phyloP scores from a whole-genome alignment of 2,888 invertebrate genomes.

The Hypolimnas misippus region DNA sequence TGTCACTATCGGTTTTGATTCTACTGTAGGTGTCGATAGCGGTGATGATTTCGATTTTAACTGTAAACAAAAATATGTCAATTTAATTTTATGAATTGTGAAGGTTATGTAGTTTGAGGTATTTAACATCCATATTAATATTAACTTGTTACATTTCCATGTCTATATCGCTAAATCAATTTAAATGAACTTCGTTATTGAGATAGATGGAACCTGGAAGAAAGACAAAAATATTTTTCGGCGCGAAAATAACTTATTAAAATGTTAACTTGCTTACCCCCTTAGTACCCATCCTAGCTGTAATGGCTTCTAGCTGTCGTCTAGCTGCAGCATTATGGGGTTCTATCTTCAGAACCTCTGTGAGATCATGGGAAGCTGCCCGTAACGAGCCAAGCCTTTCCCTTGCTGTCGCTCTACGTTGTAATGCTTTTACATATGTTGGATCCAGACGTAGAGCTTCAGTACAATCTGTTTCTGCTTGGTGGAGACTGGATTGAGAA shows the following conservation, averaged over 20 bases:
- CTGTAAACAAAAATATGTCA: conserved; percentile 55
- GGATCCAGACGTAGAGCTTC: conserved; percentile 90
- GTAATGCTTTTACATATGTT: conserved; percentile 92
- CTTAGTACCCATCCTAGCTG: conserved; percentile 77
- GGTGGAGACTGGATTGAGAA: conserved; percentile 79
- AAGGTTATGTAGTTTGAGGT: no score
- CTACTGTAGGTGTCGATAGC: conserved; percentile 56
- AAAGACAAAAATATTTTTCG: no score
- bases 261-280: conserved; percentile 73
- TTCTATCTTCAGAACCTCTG: conserved; percentile 88
- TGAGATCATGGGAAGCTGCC: conserved; percentile 89
- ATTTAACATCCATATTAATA: no score
- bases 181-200: no score
- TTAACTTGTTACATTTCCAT: no score
- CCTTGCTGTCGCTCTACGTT: conserved; percentile 90
- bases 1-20: conserved; percentile 49
- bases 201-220: no score
- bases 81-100: no score
- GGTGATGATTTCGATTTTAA: conserved; percentile 76
- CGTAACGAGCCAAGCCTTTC: conserved; percentile 88
- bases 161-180: no score
- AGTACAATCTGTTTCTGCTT: conserved; percentile 92
- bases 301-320: conserved; percentile 83
- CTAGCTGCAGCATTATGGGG: conserved; percentile 90
- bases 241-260: no score